Base-by-base conservation (phyloP, 1,140 invertebrate species). In the Reticulitermes speratus region DNA sequence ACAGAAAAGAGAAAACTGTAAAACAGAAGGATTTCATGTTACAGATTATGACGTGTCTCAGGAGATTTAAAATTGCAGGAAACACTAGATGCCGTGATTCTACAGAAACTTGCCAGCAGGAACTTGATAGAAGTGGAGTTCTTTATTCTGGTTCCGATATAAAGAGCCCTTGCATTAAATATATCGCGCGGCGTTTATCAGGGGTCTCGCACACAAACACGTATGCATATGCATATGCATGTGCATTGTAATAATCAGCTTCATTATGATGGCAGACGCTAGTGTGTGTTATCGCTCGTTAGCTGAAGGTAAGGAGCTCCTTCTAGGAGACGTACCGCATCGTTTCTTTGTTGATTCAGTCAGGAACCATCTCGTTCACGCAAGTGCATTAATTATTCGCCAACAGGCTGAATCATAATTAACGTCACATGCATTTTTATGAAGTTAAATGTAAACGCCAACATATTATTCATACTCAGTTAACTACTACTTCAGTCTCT, bases 181-280 rank as follows among this genome's bases (percentile, higher is more conserved):
- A 16, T 30, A 75, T 75, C 65, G 65, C n/a, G 5, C 65, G 65
- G 65, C n/a, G n/a, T 25, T 75, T 75, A 75, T 75, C 65, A 75
- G 65, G 0, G n/a, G 65, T n/a, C 16, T 75, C n/a, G 19, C n/a
- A 75, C 14, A 30, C n/a, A 30, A 25, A 75, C 65, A 30, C 65
- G 25, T 75, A 75, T 75, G 65, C 65, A 75, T 75, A 59, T 59
- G 55, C 55, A 59, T 59, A 30, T 75, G 65, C 65, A 75, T 75
- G 65, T 75, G 25, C 65, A 30, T 16, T 11, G n/a, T 75, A 12
- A 75, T 75, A 75, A 75, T 75, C 25, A 11, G n/a, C 8, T 30
- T 75, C 65, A 75, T 75, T 75, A 75, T 75, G 59, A 65, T 8
- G 45, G 59, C 16, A 23, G 59, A 3, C 14, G 59, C 59, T 19